Conservation (phyloP, 1,140 invertebrate species). For the Conus ventricosus region DNA sequence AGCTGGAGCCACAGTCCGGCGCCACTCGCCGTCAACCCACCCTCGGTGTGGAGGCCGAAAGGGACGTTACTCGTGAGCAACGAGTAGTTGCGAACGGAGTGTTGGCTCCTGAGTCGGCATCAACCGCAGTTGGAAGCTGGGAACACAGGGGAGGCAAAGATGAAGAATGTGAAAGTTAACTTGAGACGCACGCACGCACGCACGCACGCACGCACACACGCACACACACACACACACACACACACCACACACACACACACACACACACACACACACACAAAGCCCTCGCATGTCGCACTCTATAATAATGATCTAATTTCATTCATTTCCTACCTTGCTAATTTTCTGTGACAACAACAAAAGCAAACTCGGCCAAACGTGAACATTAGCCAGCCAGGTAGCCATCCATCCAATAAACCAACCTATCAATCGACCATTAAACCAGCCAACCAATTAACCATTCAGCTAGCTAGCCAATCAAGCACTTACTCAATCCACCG, state of each 20-base stretch:
- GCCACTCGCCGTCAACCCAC: conserved; percentile 19
- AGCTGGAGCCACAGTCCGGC: conserved; percentile 55
- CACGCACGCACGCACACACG: neutral
- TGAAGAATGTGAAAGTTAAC: neutral
- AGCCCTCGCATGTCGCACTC: no score
- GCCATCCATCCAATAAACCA: no score
- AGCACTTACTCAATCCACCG: no score
- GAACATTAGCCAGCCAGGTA: no score
- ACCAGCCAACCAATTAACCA: no score
- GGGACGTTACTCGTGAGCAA: conserved; percentile 48
- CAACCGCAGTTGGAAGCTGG: conserved; percentile 54
- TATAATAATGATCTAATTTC: no score
- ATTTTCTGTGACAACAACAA: no score
- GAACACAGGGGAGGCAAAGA: neutral
- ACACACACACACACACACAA: no score
- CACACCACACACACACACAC: neutral
- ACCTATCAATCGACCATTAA: no score
- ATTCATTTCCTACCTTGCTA: no score
- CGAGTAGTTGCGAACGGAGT: conserved; percentile 58
- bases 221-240: neutral
- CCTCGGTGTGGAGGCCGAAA: conserved; percentile 54
- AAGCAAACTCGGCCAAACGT: no score
- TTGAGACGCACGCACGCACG: neutral
- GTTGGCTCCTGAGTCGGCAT: conserved; percentile 57
- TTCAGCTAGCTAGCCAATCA: no score